Percentiles rank a stretch among this genome's conserved stretches.
These are phyloP conservation scores for Onychorhynchus coronatus DNA, from an alignment of 2,113 vertebrate genomes.

Conservation along the genomic window DNA sequence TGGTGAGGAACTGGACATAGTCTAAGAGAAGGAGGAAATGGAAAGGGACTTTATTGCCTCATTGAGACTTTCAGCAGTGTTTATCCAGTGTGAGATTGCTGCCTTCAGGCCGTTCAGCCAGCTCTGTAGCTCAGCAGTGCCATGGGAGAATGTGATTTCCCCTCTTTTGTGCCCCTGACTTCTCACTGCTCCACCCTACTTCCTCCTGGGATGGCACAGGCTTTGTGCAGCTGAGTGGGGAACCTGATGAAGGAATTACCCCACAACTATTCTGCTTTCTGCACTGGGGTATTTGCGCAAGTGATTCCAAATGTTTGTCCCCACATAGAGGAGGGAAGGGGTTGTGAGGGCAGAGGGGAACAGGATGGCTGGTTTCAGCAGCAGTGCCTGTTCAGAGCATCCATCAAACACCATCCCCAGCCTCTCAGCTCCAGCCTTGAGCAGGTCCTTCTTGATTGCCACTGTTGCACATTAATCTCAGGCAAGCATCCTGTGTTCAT, in stretches of 20 bases:
- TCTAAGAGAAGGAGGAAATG: background rate
- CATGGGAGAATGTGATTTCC: background rate
- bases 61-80: background rate
- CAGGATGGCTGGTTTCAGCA: background rate
- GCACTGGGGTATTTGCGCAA: accelerated
- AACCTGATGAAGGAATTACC: background rate
- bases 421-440: background rate
- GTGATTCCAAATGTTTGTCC: background rate
- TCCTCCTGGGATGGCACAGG: background rate
- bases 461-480: slow-evolving; percentile 8
- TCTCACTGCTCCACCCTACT: background rate
- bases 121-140: background rate
- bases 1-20: background rate
- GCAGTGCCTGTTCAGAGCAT: background rate
- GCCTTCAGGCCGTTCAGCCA: background rate
- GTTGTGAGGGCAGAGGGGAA: background rate
- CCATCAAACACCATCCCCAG: background rate
- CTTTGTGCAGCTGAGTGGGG: background rate
- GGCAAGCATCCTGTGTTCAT: slow-evolving; percentile 37
- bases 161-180: background rate
- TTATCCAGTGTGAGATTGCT: background rate
- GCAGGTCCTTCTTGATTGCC: background rate
- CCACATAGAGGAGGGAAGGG: background rate
- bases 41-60: background rate
- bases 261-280: background rate